Evolutionary conservation across 2,797 vertebrate genomes (phyloP), one percentile per base, ranked within the genome.

Genomic region (Tachyglossus aculeatus): DNA sequence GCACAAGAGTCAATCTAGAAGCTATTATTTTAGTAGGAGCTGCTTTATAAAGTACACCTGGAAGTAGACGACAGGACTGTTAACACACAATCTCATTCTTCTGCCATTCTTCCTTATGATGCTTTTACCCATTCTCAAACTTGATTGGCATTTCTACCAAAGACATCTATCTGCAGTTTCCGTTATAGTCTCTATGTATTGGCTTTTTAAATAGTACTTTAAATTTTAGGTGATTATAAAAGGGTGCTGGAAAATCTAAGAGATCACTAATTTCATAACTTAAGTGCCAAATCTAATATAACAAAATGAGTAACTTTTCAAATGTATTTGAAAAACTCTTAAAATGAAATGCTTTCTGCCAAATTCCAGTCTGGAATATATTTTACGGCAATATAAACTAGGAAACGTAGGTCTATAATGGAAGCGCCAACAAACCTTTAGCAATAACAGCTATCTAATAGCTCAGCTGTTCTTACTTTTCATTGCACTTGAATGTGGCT

Each of bases 401-500:
- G 89, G 91, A 86, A 91, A 91, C 80, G 82, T 79, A 86, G 64
- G 63, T 85, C 88, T 86, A 86, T 86, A 89, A 89, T 90, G 84
- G 80, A 89, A 86, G 87, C 88, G 88, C 86, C 93, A 90, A 93
- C 88, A 93, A 88, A 88, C 80, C 61, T 86, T 85, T 86, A 90
- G 59, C 70, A 88, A 71, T 78, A 87, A 80, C 85, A 87, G 80
- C 79, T 45, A 66, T 84, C 88, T 84, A 85, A 88, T 86, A 86
- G 81, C 81, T 90, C 90, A 91, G 88, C 89, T 91, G 88, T 92
- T 90, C 92, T 92, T 93, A 91, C 91, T 91, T 92, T 93, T 90
- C 88, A 89, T 92, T 90, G 83, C 53, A 88, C 89, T 92, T 90
- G 88, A 92, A 90, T 89, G 89, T 87, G 92, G 90, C 88, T 92